A percentile compares a stretch with the other conserved stretches of the same genome.
Evolutionary conservation across 1,140 invertebrate genomes (phyloP).

Genomic region (Halyomorpha halys): DNA sequence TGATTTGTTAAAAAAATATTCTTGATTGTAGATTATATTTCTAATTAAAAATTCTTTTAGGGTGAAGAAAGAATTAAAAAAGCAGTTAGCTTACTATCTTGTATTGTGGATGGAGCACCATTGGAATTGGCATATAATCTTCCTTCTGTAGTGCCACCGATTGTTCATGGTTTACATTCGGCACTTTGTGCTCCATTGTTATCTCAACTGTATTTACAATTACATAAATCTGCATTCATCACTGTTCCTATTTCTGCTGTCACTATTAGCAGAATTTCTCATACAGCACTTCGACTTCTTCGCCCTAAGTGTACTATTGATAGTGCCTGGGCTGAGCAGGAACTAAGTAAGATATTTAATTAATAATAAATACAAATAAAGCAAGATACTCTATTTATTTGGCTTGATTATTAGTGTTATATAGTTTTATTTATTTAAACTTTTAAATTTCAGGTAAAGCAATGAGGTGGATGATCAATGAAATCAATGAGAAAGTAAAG

Average conservation of each 20-base stretch:
- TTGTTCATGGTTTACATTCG: slow-evolving; percentile 53
- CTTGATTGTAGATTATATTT: not conserved
- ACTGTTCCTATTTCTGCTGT: slow-evolving; percentile 12
- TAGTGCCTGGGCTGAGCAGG: slow-evolving; percentile 63
- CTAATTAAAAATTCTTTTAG: slow-evolving; percentile 21
- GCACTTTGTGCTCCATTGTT: slow-evolving; percentile 56
- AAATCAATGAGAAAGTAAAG: slow-evolving; percentile 29
- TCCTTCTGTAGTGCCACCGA: slow-evolving; percentile 47
- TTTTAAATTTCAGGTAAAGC: slow-evolving; percentile 2
- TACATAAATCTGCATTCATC: slow-evolving; percentile 36
- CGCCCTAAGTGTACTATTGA: slow-evolving; percentile 71
- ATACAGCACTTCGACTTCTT: slow-evolving; percentile 56
- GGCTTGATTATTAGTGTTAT: not conserved
- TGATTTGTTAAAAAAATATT: no score
- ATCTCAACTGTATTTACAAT: slow-evolving; percentile 47
- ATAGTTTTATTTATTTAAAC: not conserved
- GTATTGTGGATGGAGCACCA: slow-evolving; percentile 39
- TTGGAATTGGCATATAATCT: slow-evolving; percentile 31
- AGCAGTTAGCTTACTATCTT: slow-evolving; percentile 50
- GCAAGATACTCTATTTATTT: no score
- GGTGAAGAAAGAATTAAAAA: slow-evolving; percentile 26
- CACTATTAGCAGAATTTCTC: slow-evolving; percentile 39
- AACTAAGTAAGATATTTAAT: slow-evolving; percentile 38
- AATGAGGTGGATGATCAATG: slow-evolving; percentile 41
- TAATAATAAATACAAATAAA: no score